These are phyloP conservation scores for Pandemis cinnamomeana DNA, from an alignment of 2,888 invertebrate genomes.

Conservation along the genomic window DNA sequence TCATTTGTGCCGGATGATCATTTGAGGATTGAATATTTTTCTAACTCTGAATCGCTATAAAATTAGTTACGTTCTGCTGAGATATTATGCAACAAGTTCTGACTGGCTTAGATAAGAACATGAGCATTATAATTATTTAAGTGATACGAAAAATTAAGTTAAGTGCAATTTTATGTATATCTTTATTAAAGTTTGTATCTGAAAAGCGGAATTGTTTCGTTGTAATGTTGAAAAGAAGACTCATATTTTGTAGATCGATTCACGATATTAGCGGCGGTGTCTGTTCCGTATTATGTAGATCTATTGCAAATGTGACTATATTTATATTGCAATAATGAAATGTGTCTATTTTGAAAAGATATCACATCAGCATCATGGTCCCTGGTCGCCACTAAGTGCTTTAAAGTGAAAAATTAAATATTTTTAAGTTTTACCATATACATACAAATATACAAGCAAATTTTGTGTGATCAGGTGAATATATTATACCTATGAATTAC, in stretches of 20 bases:
- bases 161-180: background rate
- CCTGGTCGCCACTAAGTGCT: constrained; percentile 33
- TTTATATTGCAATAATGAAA: background rate
- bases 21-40: background rate
- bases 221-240: background rate
- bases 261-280: background rate
- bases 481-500: constrained; percentile 32
- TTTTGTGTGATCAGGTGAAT: constrained; percentile 32
- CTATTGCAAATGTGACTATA: background rate
- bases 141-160: background rate
- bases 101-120: background rate
- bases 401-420: constrained; percentile 34
- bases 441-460: constrained; percentile 21
- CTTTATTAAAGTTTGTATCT: background rate
- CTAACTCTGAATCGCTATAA: background rate
- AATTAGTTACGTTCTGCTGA: background rate
- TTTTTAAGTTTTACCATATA: constrained; percentile 34
- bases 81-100: background rate
- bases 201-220: background rate
- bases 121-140: background rate
- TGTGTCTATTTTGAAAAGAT: background rate
- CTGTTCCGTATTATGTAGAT: background rate
- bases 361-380: background rate
- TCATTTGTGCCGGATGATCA: background rate
- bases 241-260: background rate